Evolutionary conservation across 1,140 invertebrate species (phyloP), one percentile per base, ranked within the genome.

Genomic region (Brachionus asplanchnoidis): DNA sequence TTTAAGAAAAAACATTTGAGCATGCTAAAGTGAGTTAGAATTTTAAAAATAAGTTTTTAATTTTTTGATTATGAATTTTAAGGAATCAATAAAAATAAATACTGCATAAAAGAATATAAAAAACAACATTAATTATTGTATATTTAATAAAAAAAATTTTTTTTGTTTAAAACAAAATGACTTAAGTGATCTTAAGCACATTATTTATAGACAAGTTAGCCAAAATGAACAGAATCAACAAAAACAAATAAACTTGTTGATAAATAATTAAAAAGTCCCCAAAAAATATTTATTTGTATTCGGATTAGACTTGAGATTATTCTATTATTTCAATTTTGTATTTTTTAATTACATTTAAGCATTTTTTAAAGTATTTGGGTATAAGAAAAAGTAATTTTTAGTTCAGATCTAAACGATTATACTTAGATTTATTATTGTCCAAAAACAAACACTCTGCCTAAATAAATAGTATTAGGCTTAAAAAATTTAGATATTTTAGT

Each of bases 201-300:
- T 60, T 20, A 60, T 20, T 60, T 60, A 42, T 42, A 7, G 8
- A 73, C 68, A 73, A 40, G 40, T 14, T 23, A 40, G 32, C 32
- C 32, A 73, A n/a, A 73, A 42, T 20, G 23, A 73, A 17, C 0
- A 36, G n/a, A 73, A 73, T 60, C n/a, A 42, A 73, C n/a, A 17
- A 73, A 73, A n/a, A 44, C 5, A 68, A 32, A 68, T 68, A 17
- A 0, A 68, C 28, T 17, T 7, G 44, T 73, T 40, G 36, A 17
- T 8, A 73, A 73, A 73, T 73, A 73, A 20, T 73, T 42, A 20
- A 73, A 73, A 42, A 73, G 40, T 42, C 40, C 28, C 17, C 20
- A 46, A 73, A 46, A 73, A 73, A 73, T 73, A 73, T 73, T 73
- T 73, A 73, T 73, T 73, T 73, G 36, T 73, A 73, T 73, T 40